phyloP scores from a whole-genome alignment of 2,113 vertebrate species.

The Phaethornis superciliosus region DNA sequence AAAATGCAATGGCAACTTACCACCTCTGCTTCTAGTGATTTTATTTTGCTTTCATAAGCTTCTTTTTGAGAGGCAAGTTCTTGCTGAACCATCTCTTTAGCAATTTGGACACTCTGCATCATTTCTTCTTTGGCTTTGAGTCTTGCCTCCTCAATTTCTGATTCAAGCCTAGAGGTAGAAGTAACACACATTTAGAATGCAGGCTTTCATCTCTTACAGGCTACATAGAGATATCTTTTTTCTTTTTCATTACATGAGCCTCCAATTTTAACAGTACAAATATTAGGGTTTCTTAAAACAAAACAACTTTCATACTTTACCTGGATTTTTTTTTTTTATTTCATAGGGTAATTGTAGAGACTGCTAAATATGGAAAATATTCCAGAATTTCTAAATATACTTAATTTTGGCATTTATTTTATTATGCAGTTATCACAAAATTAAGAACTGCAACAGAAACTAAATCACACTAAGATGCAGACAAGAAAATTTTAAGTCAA shows the following conservation, averaged over 20 bases:
- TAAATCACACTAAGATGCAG: not conserved
- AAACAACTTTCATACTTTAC: not conserved
- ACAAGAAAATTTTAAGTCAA: not conserved
- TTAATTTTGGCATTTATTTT: not conserved
- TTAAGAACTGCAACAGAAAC: not conserved
- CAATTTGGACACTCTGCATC: constrained; percentile 94
- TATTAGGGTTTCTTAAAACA: not conserved
- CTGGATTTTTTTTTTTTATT: not conserved
- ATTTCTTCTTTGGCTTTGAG: constrained; percentile 93
- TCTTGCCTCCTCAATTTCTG: constrained; percentile 91
- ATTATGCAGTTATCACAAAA: not conserved
- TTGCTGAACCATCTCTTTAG: constrained; percentile 90
- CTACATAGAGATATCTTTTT: not conserved
- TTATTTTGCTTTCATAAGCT: constrained; percentile 86
- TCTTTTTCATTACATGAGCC: not conserved
- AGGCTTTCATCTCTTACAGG: not conserved
- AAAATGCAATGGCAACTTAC: constrained; percentile 66
- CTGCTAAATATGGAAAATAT: not conserved
- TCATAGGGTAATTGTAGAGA: not conserved
- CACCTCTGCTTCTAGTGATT: constrained; percentile 84
- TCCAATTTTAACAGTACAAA: not conserved
- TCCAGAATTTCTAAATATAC: not conserved
- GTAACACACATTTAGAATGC: not conserved
- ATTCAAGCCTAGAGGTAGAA: constrained; percentile 82
- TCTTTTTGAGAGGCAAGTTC: constrained; percentile 86